Conservation (phyloP, 2,888 invertebrate species). For the Platynereis dumerilii region DNA sequence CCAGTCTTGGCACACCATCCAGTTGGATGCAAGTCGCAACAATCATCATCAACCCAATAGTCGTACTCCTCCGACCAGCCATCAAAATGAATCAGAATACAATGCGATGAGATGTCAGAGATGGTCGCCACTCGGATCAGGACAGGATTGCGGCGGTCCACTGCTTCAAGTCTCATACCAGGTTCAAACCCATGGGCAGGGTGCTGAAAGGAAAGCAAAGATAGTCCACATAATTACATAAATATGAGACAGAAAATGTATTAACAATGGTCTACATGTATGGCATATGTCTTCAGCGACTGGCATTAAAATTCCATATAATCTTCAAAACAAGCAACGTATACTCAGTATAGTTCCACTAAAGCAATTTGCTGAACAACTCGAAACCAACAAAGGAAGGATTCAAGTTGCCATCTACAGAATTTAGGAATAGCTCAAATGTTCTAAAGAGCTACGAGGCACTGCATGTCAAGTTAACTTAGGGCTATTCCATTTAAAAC, state of each 20-base stretch:
- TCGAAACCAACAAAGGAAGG: no score
- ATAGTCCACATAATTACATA: no score
- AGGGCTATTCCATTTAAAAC: no score
- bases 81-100: slow-evolving; percentile 82
- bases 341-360: no score
- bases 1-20: slow-evolving; percentile 90
- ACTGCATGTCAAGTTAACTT: no score
- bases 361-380: no score
- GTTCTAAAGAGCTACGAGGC: no score
- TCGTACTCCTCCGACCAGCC: slow-evolving; percentile 86
- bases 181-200: slow-evolving; percentile 79
- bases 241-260: slow-evolving; percentile 7
- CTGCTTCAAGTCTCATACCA: slow-evolving; percentile 87
- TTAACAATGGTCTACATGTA: no score
- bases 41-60: slow-evolving; percentile 90
- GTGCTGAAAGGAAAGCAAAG: slow-evolving; percentile 66
- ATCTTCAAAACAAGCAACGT: no score
- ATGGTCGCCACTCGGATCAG: slow-evolving; percentile 86
- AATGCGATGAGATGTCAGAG: slow-evolving; percentile 74
- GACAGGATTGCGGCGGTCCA: slow-evolving; percentile 79
- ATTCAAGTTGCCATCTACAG: no score
- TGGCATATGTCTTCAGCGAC: no score
- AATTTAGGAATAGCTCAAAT: no score
- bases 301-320: neutral
- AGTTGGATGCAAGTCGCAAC: slow-evolving; percentile 86